Base-by-base conservation (phyloP, 2,113 vertebrate genomes). In the Sporophila hypoxantha region DNA sequence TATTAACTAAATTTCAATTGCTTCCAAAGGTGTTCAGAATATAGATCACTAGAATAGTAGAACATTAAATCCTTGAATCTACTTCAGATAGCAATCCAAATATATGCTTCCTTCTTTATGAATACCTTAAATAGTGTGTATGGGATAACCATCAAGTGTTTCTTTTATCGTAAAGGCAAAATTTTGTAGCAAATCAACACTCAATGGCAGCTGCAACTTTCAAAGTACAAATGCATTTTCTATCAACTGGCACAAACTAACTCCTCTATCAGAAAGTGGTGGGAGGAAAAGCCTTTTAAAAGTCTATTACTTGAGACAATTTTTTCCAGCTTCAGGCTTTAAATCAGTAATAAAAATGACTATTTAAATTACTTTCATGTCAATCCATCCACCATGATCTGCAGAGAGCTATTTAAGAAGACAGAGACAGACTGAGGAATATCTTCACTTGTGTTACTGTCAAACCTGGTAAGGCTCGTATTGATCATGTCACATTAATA, bases 321-420 rank as follows among this genome's bases (percentile, higher is more conserved):
- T 75, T 92, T 87, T 92, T 78, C 16, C 41, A 29, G 68, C 79
- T 89, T 87, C 64, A 80, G 49, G 83, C 75, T 93, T 92, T 91
- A 81, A 91, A 91, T 91, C 80, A 86, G 80, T 71, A 83, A 88
- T 93, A 89, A 91, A 92, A 93, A 71, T 68, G 70, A 10, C 34
- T 81, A 89, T 91, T 94, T 85, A 89, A 93, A 93, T 94, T 91
- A 85, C 73, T 76, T 70, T 47, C 52, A 41, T 89, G 91, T 91
- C 85, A 95, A 80, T 93, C 85, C 49, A 85, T 87, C 68, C 65
- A 67, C 87, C 36, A 79, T 67, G 82, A 91, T 87, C 36, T 93
- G 60, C 64, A 87, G 59, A 77, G 85, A 77, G 84, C 88, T 80
- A 37, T 92, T 92, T 88, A 82, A 82, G 82, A 77, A 50, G 82